phyloP scores from a whole-genome alignment of 2,888 invertebrate genomes.

The Exephanes ischioxanthus region DNA sequence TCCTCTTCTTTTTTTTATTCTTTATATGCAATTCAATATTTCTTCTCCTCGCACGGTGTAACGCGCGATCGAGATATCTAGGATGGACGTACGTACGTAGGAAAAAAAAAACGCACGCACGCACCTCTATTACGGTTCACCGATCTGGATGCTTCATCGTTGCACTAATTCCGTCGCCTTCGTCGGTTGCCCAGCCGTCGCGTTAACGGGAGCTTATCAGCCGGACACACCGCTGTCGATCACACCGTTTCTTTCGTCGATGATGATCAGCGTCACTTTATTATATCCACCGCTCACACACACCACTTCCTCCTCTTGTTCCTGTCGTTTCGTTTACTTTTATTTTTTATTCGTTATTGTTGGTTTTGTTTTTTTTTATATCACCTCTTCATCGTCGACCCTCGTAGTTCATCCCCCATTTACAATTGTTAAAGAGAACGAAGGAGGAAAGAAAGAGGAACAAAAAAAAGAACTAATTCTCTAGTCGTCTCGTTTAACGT shows the following conservation, averaged over 20 bases:
- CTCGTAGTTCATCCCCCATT: conserved; percentile 8
- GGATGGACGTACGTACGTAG: conserved; percentile 70
- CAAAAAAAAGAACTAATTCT: conserved; percentile 23
- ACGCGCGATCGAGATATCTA: conserved; percentile 59
- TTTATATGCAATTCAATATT: neutral
- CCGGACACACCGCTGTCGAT: conserved; percentile 28
- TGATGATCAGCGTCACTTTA: conserved; percentile 38
- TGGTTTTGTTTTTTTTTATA: conserved; percentile 23
- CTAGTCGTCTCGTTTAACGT: conserved; percentile 32
- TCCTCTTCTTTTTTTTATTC: neutral
- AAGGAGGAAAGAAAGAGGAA: conserved; percentile 28
- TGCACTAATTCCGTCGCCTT: conserved; percentile 59
- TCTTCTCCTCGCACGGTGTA: conserved; percentile 14
- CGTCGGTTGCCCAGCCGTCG: conserved; percentile 44
- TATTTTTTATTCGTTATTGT: neutral
- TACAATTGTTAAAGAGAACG: conserved; percentile 31
- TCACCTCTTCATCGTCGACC: neutral
- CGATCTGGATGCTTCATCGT: conserved; percentile 69
- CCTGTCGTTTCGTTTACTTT: neutral
- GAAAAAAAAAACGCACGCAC: conserved; percentile 68
- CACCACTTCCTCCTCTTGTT: conserved; percentile 3
- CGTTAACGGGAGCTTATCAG: conserved; percentile 43
- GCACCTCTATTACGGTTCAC: conserved; percentile 74
- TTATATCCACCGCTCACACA: conserved; percentile 15
- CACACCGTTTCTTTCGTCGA: neutral